Conservation (phyloP, 2,113 vertebrate genomes). For the Prolemur simus region DNA sequence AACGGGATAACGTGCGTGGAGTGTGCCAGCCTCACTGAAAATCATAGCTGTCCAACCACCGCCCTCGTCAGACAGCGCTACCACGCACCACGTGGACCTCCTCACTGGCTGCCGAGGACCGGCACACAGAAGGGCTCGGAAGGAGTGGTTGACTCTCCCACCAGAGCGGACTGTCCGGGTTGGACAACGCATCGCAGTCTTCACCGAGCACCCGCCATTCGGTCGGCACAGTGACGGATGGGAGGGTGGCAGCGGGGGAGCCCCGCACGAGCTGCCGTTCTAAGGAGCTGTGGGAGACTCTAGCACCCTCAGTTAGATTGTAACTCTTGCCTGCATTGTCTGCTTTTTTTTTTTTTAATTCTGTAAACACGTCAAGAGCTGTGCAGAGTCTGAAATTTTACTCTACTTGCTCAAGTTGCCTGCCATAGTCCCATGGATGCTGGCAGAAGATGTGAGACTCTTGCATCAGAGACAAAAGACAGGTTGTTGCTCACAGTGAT, state of each 20-base stretch:
- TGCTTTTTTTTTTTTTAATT: not conserved
- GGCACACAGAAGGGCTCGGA: not conserved
- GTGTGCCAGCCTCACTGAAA: not conserved
- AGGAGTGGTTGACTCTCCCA: no score
- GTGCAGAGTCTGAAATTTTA: not conserved
- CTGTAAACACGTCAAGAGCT: not conserved
- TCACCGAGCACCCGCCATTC: no score
- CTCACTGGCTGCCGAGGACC: not conserved
- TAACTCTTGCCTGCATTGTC: not conserved
- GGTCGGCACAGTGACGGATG: not conserved
- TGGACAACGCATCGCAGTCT: fast-evolving
- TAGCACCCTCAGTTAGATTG: not conserved
- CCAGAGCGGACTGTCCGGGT: no score
- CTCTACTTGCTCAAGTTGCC: not conserved
- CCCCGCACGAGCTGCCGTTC: not conserved
- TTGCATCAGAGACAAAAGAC: not conserved
- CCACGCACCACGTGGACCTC: not conserved
- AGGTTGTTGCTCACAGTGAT: no score
- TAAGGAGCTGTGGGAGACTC: no score
- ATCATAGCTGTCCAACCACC: no score
- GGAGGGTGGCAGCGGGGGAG: not conserved
- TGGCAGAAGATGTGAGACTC: not conserved
- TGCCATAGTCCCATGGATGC: not conserved
- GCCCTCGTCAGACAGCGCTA: fast-evolving
- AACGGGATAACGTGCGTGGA: fast-evolving